A percentile compares a stretch with the other conserved stretches of the same genome.
phyloP scores from a whole-genome alignment of 2,113 vertebrate genomes.

The Cygnus atratus region DNA sequence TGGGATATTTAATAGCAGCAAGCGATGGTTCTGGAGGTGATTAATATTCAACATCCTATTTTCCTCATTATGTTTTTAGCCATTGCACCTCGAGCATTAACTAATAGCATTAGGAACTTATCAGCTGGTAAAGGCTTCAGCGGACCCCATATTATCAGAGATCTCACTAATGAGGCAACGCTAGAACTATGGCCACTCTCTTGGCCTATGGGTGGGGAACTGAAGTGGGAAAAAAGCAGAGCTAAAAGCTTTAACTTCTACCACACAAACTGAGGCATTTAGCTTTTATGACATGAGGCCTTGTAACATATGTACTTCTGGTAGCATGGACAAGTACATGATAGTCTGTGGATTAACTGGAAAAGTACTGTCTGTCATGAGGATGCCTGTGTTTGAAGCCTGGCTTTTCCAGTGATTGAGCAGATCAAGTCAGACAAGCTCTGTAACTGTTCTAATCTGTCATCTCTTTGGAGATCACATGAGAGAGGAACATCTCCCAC shows the following conservation, averaged over 20 bases:
- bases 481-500: neutral
- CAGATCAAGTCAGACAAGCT: neutral
- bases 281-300: neutral
- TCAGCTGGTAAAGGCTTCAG: neutral
- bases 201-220: neutral
- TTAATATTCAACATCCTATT: neutral
- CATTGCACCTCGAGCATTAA: neutral
- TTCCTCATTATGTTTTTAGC: neutral
- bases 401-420: neutral
- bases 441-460: neutral
- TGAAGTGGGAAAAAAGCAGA: neutral
- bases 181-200: neutral
- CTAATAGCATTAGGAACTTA: neutral
- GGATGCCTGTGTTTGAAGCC: neutral
- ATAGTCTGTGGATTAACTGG: neutral
- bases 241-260: neutral
- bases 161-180: neutral
- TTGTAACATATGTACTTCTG: neutral
- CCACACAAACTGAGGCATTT: neutral
- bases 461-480: neutral
- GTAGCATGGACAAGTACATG: neutral
- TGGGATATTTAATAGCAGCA: neutral
- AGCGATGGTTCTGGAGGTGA: neutral
- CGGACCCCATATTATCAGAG: neutral
- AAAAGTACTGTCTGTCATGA: neutral